Percentiles rank a stretch among this genome's conserved stretches.
Evolutionary conservation across 1,140 invertebrate genomes (phyloP).

Genomic region (Gyrodactylus bullatarudis): DNA sequence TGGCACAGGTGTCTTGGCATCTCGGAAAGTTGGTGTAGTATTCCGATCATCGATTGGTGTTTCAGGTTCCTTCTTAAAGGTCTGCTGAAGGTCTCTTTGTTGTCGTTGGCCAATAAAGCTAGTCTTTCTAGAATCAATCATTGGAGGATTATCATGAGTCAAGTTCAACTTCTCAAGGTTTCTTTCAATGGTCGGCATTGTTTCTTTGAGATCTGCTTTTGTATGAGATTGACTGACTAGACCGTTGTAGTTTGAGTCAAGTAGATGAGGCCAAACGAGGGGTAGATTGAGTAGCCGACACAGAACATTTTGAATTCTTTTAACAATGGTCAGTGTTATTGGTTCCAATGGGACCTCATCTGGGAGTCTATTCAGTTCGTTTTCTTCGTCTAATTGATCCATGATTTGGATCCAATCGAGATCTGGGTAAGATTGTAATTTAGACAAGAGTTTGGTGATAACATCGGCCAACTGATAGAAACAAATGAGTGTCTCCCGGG

Average conservation of each 20-base stretch:
- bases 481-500: not conserved
- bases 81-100: no score
- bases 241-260: not conserved
- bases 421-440: not conserved
- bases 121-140: not conserved
- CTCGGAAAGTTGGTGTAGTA: no score
- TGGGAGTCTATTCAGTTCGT: not conserved
- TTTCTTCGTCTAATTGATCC: not conserved
- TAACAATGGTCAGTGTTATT: no score
- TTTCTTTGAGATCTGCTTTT: not conserved
- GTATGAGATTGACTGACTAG: not conserved
- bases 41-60: not conserved
- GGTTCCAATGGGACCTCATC: no score
- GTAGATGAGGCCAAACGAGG: not conserved
- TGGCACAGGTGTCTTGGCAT: no score
- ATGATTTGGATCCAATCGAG: not conserved
- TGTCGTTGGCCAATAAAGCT: not conserved
- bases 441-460: not conserved
- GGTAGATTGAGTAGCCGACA: no score
- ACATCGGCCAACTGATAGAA: not conserved
- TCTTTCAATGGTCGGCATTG: not conserved
- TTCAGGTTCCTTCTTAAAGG: not conserved
- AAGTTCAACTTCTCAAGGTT: no score
- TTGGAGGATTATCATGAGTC: not conserved
- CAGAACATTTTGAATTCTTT: no score